Evolutionary conservation across 2,888 invertebrate genomes (phyloP), one percentile per base, ranked within the genome.

Genomic region (Laspeyria flexula): DNA sequence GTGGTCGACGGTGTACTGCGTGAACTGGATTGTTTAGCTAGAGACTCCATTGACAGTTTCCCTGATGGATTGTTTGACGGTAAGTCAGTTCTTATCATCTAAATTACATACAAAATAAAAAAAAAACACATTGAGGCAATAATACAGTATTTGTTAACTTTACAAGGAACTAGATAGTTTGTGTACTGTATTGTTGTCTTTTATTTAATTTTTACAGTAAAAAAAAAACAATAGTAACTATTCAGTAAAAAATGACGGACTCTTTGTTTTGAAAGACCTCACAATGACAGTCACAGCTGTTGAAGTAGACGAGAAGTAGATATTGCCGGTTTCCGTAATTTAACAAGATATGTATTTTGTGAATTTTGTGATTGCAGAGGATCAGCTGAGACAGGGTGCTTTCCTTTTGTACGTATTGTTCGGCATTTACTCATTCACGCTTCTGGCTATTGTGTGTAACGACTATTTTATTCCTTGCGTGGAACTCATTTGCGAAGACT

Each of bases 381-480:
- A 95, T 0, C 94, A 96, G 76, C 88, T 96, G 30, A 90, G 93
- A n/a, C 88, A 94, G 31, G 98, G 99, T 0, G 97, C 95, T 0
- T 92, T 97, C n/a, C 54, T 96, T 0, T 69, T 97, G 1, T 97
- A 98, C 80, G 86, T 94, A 0, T 61, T 97, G 21, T 94, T 96
- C 21, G 96, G 96, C 0, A 82, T 97, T 18, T 99, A 98, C 80
- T 95, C 97, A 61, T 99, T 99, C 79, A 93, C 96, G 0, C 89
- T 97, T 6, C 92, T 99, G 40, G 98, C 98, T 0, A 94, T 97
- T 38, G 96, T 98, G 3, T 99, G 98, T 86, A 98, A 98, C 77
- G 96, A 96, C 73, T 99, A 97, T 78, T 97, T 99, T 78, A 94
- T 99, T 30, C 97, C 98, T 0, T 95, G 97, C 9, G 95, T 99